These are phyloP conservation scores for Drosophila acutilabella DNA, from an alignment of 2,888 invertebrate species.

Conservation along the genomic window DNA sequence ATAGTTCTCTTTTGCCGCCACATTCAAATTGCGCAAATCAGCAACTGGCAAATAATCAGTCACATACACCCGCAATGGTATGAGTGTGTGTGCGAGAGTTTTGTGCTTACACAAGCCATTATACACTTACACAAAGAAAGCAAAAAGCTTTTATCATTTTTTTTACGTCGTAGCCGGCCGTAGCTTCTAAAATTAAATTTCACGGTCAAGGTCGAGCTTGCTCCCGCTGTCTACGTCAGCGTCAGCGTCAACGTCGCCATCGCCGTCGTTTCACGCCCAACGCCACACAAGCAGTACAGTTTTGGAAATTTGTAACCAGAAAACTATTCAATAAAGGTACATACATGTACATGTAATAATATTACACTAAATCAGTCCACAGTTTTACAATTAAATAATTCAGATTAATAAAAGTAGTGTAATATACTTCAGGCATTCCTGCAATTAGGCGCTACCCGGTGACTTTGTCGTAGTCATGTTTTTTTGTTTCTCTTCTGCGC, in stretches of 20 bases:
- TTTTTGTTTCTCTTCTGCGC: constrained; percentile 1
- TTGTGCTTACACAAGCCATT: constrained; percentile 1
- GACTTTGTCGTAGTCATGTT: background rate
- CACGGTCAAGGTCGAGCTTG: constrained; percentile 83
- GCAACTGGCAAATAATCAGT: background rate
- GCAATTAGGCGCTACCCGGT: background rate
- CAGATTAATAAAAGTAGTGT: background rate
- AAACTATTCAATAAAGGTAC: background rate
- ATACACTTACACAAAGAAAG: constrained; percentile 44
- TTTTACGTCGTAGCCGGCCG: constrained; percentile 72
- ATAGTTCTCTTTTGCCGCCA: background rate
- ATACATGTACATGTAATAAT: background rate
- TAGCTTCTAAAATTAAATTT: constrained; percentile 83
- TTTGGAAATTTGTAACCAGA: constrained; percentile 43
- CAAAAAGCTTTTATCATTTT: constrained; percentile 57
- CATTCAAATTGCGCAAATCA: background rate
- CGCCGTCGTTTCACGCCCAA: constrained; percentile 1
- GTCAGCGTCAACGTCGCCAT: constrained; percentile 12
- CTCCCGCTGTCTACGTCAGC: constrained; percentile 61
- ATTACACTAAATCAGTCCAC: background rate
- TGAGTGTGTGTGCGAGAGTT: background rate
- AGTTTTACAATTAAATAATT: background rate
- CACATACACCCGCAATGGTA: background rate
- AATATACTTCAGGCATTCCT: background rate
- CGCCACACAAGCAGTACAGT: constrained; percentile 43